phyloP scores from a whole-genome alignment of 2,113 vertebrate genomes.

The Mellivora capensis region DNA sequence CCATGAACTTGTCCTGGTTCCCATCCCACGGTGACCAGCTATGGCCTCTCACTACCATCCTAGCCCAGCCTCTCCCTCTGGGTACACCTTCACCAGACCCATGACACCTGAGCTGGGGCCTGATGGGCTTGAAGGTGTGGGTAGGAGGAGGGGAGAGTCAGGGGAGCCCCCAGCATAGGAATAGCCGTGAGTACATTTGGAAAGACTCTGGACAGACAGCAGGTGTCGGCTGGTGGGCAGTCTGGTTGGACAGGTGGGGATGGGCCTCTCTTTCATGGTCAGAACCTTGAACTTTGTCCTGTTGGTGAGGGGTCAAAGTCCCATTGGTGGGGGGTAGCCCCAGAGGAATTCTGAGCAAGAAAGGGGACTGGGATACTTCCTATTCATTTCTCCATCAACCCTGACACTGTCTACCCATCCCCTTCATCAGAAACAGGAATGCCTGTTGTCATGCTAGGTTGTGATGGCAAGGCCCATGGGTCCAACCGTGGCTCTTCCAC shows the following conservation, averaged over 20 bases:
- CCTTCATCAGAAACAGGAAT: not conserved
- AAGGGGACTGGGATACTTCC: not conserved
- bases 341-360: not conserved
- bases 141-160: too few relatives aligned
- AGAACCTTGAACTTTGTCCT: not conserved
- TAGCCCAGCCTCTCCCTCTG: not conserved
- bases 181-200: not conserved
- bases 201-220: not conserved
- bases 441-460: not conserved
- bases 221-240: not conserved
- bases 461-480: accelerated
- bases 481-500: not conserved
- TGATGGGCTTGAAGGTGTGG: not conserved
- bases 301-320: not conserved
- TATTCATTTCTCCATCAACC: not conserved
- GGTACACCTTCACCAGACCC: not conserved
- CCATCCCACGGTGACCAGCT: not conserved
- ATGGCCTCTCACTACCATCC: not conserved
- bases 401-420: not conserved
- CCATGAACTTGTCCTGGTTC: not conserved
- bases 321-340: not conserved
- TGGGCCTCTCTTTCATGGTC: not conserved
- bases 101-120: not conserved
- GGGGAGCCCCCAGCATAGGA: not conserved
- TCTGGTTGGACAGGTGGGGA: not conserved